Conservation (phyloP, 1,140 invertebrate species). For the Zaprionus kolodkinae region DNA sequence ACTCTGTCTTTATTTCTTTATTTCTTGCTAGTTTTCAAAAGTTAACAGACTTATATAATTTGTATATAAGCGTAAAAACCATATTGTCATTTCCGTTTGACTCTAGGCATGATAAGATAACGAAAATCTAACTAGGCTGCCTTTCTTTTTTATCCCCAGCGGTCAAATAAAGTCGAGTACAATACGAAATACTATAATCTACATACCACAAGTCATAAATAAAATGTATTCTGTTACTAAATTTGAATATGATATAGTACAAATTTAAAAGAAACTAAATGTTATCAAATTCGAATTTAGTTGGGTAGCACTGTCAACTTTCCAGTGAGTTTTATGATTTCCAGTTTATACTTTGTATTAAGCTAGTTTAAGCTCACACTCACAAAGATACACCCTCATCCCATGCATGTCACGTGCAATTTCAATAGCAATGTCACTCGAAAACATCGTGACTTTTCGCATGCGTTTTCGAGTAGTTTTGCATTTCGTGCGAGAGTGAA, state of each 20-base stretch:
- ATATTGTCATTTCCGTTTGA: neutral
- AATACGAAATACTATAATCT: neutral
- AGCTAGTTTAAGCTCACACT: slow-evolving; percentile 3
- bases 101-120: neutral
- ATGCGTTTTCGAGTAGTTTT: slow-evolving; percentile 16
- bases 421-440: slow-evolving; percentile 14
- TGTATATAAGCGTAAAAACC: neutral
- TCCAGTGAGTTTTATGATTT: neutral
- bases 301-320: neutral
- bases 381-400: neutral
- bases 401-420: neutral
- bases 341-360: slow-evolving; percentile 6
- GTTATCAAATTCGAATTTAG: neutral
- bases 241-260: neutral
- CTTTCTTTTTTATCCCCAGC: slow-evolving; percentile 1
- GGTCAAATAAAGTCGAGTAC: neutral
- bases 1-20: neutral
- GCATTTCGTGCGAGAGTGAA: slow-evolving; percentile 44
- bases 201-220: neutral
- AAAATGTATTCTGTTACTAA: neutral
- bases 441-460: slow-evolving; percentile 16
- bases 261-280: neutral
- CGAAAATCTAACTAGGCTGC: neutral
- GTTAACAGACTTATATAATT: neutral
- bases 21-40: neutral